Percentiles rank a stretch among this genome's conserved stretches.
Conservation (phyloP, 2,797 vertebrate genomes). For the Poecilia velifera region DNA sequence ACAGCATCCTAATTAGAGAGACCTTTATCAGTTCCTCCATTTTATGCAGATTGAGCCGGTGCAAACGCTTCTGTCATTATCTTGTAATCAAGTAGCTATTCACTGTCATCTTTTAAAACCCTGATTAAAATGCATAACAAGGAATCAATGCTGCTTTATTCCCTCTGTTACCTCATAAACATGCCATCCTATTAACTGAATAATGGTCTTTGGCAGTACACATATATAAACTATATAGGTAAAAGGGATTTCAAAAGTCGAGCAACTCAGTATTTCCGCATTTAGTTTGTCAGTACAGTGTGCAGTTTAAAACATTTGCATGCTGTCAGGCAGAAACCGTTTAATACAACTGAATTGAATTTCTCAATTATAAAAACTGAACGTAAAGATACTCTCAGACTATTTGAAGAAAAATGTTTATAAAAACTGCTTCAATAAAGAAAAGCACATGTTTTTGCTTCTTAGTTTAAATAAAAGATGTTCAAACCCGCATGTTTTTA, state of each 20-base stretch:
- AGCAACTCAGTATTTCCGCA: neutral
- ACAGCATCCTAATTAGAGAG: conserved; percentile 76
- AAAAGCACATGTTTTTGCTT: neutral
- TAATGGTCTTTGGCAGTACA: conserved; percentile 34
- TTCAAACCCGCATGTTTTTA: neutral
- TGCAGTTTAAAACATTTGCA: neutral
- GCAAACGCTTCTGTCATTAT: conserved; percentile 74
- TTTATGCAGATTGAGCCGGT: conserved; percentile 74
- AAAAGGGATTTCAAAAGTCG: conserved; percentile 20
- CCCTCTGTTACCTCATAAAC: conserved; percentile 47
- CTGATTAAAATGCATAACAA: conserved; percentile 75
- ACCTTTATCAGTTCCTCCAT: conserved; percentile 72
- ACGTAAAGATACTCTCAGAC: neutral
- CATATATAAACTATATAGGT: conserved; percentile 5
- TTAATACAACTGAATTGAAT: neutral
- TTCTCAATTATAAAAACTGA: neutral
- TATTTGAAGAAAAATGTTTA: neutral
- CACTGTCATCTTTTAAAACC: conserved; percentile 67
- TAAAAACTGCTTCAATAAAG: neutral
- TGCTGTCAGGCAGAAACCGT: neutral
- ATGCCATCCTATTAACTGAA: conserved; percentile 40
- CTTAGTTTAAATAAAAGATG: neutral
- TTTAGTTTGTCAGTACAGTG: neutral
- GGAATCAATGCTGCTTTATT: conserved; percentile 54
- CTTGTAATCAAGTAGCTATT: conserved; percentile 78